Conservation (phyloP, 2,888 invertebrate genomes). For the Apamea monoglypha region DNA sequence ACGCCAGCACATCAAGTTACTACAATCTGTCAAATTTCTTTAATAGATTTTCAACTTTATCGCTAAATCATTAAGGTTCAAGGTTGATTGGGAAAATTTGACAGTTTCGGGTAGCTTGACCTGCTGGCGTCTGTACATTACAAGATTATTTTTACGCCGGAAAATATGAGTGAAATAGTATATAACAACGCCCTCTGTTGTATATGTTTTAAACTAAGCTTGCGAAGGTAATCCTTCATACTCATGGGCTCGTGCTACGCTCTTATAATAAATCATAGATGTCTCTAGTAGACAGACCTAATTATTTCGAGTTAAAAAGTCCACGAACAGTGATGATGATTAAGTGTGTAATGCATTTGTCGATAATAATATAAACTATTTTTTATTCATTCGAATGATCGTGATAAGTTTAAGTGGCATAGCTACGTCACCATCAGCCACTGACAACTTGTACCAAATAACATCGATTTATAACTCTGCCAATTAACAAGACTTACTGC, state of each 20-base stretch:
- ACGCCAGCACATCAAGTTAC: too few species aligned
- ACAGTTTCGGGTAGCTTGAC: too few species aligned
- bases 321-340: neutral
- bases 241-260: neutral
- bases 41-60: too few species aligned
- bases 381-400: neutral
- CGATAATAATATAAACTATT: constrained; percentile 35
- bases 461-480: neutral
- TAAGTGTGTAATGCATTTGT: constrained; percentile 16
- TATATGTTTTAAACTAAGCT: neutral
- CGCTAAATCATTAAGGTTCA: too few species aligned
- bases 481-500: neutral
- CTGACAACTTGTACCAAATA: neutral
- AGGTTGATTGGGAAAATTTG: too few species aligned
- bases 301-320: constrained; percentile 1
- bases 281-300: constrained; percentile 18
- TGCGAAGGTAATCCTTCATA: neutral
- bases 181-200: constrained; percentile 33
- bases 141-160: neutral
- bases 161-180: neutral
- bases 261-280: constrained; percentile 31
- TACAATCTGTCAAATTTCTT: too few species aligned
- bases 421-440: neutral
- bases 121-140: too few species aligned
- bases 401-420: neutral